These are phyloP conservation scores for Drosophila aldrichi DNA, from an alignment of 2,888 invertebrate species.

Conservation along the genomic window DNA sequence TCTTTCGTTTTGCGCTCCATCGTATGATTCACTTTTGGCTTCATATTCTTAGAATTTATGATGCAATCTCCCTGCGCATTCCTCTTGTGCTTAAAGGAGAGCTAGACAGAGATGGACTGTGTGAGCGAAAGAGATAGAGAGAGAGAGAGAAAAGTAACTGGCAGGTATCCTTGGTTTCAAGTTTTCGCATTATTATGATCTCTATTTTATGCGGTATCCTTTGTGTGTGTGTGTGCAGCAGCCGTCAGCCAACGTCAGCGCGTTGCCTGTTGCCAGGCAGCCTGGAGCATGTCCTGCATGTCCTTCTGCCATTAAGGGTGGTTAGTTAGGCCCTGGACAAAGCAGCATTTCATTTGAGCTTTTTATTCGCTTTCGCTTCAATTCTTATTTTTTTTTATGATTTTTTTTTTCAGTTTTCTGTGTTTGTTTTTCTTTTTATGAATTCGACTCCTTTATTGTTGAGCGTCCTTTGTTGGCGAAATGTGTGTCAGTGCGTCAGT, in stretches of 20 bases:
- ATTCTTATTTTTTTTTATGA: slow-evolving; percentile 57
- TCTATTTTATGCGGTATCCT: slow-evolving; percentile 67
- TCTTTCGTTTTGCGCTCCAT: slow-evolving; percentile 6
- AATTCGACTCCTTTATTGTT: slow-evolving; percentile 54
- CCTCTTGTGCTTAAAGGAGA: slow-evolving; percentile 19
- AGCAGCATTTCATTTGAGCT: slow-evolving; percentile 80
- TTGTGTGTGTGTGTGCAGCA: slow-evolving; percentile 51
- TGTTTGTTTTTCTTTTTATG: slow-evolving; percentile 21
- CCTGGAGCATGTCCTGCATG: slow-evolving; percentile 68
- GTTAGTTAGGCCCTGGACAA: slow-evolving; percentile 78
- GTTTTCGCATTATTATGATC: slow-evolving; percentile 78
- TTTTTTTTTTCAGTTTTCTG: slow-evolving; percentile 40
- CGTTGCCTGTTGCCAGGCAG: slow-evolving; percentile 72
- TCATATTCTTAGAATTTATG: slow-evolving; percentile 72
- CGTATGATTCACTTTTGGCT: slow-evolving; percentile 72
- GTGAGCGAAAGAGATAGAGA: slow-evolving; percentile 10
- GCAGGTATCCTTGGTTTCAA: slow-evolving; percentile 79
- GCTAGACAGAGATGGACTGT: slow-evolving; percentile 6
- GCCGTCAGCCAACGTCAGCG: slow-evolving; percentile 60
- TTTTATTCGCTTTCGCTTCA: slow-evolving; percentile 72
- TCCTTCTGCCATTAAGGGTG: slow-evolving; percentile 77
- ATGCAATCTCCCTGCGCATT: slow-evolving; percentile 74
- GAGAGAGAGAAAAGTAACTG: slow-evolving; percentile 34
- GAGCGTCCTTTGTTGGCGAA: slow-evolving; percentile 72
- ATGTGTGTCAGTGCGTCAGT: slow-evolving; percentile 81